Conservation (phyloP, 2,888 invertebrate genomes). For the Empis livida region DNA sequence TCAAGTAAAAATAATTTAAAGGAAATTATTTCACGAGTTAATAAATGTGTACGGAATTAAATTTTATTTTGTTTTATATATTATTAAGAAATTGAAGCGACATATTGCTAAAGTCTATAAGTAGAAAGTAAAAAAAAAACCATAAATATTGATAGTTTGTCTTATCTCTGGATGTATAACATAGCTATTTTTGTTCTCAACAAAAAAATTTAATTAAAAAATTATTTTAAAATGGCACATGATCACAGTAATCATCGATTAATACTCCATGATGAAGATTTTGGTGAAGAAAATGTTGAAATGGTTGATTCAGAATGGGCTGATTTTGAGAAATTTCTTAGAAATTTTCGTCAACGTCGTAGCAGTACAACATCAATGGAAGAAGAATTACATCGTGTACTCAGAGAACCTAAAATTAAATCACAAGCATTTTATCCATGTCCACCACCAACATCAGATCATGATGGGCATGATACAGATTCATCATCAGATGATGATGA, state of each 20-base stretch:
- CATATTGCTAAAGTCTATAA: too few species aligned
- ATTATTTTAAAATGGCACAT: not conserved
- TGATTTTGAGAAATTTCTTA: slow-evolving; percentile 33
- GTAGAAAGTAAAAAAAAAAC: too few species aligned
- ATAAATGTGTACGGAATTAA: too few species aligned
- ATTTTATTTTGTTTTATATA: too few species aligned
- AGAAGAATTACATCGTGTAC: slow-evolving; percentile 26
- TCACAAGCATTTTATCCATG: slow-evolving; percentile 35
- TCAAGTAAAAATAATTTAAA: too few species aligned
- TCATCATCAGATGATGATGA: slow-evolving; percentile 29
- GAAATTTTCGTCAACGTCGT: slow-evolving; percentile 31
- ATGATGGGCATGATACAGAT: slow-evolving; percentile 28
- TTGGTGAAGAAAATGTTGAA: slow-evolving; percentile 35
- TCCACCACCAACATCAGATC: slow-evolving; percentile 29
- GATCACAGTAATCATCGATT: slow-evolving; percentile 20
- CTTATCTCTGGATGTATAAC: too few species aligned
- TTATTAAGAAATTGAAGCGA: too few species aligned
- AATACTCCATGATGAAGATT: slow-evolving; percentile 33
- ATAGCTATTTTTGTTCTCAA: not conserved
- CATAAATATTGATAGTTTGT: too few species aligned
- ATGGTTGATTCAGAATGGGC: slow-evolving; percentile 35
- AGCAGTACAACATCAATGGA: slow-evolving; percentile 30
- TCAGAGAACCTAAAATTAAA: slow-evolving; percentile 26
- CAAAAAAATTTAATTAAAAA: not conserved
- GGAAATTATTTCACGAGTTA: too few species aligned